A percentile compares a stretch with the other conserved stretches of the same genome.
phyloP scores from a whole-genome alignment of 2,797 vertebrate genomes.

The Coregonus ussuriensis region DNA sequence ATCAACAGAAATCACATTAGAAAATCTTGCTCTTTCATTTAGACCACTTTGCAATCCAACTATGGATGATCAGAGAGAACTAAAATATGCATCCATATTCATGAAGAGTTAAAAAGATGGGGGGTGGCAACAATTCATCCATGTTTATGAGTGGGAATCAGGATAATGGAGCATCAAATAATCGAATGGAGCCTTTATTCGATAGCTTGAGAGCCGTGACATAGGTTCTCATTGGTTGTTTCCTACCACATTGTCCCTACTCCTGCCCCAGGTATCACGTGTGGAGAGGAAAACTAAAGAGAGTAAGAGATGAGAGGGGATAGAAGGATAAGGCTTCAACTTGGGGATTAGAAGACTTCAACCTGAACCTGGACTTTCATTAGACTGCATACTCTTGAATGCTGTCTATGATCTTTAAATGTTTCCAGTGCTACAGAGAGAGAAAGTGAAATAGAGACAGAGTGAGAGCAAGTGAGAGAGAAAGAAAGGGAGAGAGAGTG shows the following conservation, averaged over 20 bases:
- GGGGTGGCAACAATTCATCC: slow-evolving; percentile 20
- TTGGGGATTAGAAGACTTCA: neutral
- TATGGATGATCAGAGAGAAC: slow-evolving; percentile 23
- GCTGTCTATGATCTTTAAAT: slow-evolving; percentile 22
- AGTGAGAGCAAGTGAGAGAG: neutral
- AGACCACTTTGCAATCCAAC: slow-evolving; percentile 16
- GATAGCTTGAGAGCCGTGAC: neutral
- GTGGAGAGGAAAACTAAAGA: neutral
- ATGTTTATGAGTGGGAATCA: slow-evolving; percentile 33
- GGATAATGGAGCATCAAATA: slow-evolving; percentile 18
- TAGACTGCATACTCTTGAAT: slow-evolving; percentile 6
- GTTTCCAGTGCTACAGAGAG: neutral
- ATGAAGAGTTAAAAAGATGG: slow-evolving; percentile 23
- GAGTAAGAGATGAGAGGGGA: neutral
- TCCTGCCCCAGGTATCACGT: slow-evolving; percentile 3
- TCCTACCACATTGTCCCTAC: neutral
- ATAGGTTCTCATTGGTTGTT: slow-evolving; percentile 13
- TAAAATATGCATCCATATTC: slow-evolving; percentile 18
- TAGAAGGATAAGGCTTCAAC: neutral
- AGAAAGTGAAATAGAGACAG: neutral
- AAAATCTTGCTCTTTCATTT: slow-evolving; percentile 38
- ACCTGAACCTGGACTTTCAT: slow-evolving; percentile 16
- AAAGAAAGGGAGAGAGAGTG: neutral
- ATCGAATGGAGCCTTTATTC: slow-evolving; percentile 23
- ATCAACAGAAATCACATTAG: slow-evolving; percentile 39